phyloP scores from a whole-genome alignment of 2,797 vertebrate species.

The Ctenosaura bakeri region DNA sequence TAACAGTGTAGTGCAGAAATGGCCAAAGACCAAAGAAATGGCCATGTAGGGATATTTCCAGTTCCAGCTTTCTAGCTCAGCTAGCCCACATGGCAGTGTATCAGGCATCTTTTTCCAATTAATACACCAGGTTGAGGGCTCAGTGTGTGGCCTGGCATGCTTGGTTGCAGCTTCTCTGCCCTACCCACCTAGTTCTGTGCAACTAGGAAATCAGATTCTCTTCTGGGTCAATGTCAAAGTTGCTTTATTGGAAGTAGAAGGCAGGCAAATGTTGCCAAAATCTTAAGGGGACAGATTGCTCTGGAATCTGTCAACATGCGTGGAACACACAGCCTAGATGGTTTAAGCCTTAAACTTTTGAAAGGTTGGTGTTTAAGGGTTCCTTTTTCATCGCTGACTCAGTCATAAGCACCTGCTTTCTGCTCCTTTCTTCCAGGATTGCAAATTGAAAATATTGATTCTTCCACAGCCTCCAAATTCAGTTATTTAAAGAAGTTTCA shows the following conservation, averaged over 20 bases:
- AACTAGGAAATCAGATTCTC: conserved; percentile 24
- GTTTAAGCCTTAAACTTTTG: neutral
- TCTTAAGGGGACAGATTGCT: conserved; percentile 20
- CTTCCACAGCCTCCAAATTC: neutral
- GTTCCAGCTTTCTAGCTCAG: neutral
- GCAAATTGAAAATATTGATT: conserved; percentile 9
- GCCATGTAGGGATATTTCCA: neutral
- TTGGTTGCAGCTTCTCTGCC: neutral
- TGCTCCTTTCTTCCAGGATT: neutral
- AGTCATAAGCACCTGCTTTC: neutral
- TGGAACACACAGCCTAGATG: conserved; percentile 1
- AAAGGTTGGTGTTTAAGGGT: neutral
- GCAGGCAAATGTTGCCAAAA: conserved; percentile 14
- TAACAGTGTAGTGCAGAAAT: too few species aligned
- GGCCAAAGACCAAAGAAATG: neutral
- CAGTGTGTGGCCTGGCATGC: neutral
- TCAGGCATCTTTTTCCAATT: neutral
- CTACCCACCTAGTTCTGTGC: neutral
- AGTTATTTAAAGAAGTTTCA: neutral
- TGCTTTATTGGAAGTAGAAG: conserved; percentile 10
- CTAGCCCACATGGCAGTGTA: neutral
- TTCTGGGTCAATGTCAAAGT: conserved; percentile 32
- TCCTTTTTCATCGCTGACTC: neutral
- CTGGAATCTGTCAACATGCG: conserved; percentile 14
- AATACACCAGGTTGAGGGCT: neutral